A percentile compares a stretch with the other conserved stretches of the same genome.
Evolutionary conservation across 2,113 vertebrate species (phyloP).

Genomic region (Ancistrus triradiatus): DNA sequence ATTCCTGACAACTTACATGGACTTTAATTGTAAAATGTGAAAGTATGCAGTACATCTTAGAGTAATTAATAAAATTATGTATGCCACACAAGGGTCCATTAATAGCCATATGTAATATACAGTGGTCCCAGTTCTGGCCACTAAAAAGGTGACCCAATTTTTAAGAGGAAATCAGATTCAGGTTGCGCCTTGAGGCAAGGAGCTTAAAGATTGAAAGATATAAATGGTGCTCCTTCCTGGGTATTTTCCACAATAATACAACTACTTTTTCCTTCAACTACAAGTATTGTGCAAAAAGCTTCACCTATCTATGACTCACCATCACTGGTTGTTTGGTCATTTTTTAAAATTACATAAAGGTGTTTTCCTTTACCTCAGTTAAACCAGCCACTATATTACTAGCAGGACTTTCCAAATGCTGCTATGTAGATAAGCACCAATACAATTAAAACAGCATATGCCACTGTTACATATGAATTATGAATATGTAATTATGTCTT

Average conservation of each 20-base stretch:
- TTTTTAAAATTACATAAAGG: conserved; percentile 25
- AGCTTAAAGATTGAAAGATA: conserved; percentile 13
- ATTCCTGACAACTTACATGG: too few relatives aligned
- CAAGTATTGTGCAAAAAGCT: conserved; percentile 11
- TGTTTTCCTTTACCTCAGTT: neutral
- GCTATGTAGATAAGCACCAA: too few relatives aligned
- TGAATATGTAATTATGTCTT: conserved; percentile 11
- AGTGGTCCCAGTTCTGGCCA: neutral
- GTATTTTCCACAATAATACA: conserved; percentile 21
- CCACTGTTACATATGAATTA: neutral
- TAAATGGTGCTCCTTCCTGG: conserved; percentile 21
- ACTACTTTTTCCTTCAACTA: conserved; percentile 31
- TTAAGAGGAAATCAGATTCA: conserved; percentile 17
- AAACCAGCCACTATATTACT: neutral
- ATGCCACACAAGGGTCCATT: neutral
- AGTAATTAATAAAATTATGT: too few relatives aligned
- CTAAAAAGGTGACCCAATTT: conserved; percentile 28
- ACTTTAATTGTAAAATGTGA: too few relatives aligned
- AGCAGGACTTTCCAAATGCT: neutral
- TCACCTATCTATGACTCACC: conserved; percentile 28
- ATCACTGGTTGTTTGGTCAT: neutral
- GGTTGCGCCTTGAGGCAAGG: conserved; percentile 15
- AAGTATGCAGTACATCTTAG: too few relatives aligned
- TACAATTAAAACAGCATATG: neutral
- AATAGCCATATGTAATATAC: neutral